Conservation (phyloP, 2,113 vertebrate species). For the Hydrolagus affinis region DNA sequence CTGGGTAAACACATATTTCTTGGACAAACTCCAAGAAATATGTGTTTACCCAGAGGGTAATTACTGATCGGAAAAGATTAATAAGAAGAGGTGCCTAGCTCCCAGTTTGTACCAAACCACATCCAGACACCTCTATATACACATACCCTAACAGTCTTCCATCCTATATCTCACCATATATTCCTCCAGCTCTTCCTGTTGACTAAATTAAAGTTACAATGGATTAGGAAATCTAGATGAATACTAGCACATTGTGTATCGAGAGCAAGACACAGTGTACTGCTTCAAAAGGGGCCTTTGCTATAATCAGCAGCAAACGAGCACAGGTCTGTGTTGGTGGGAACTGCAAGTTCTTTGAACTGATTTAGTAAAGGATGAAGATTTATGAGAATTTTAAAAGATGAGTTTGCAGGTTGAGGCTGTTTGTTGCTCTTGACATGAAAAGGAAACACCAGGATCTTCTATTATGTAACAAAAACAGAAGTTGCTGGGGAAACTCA, state of each 20-base stretch:
- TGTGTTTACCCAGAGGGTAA: no score
- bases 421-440: constrained; percentile 1
- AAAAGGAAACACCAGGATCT: not conserved
- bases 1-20: no score
- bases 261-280: not conserved
- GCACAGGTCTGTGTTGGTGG: not conserved
- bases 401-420: not conserved
- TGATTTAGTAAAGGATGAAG: not conserved
- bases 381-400: constrained; percentile 13
- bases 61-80: no score
- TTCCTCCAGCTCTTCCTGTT: not conserved
- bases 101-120: no score
- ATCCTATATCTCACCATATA: not conserved
- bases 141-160: no score
- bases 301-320: no score
- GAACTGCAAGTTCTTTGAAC: not conserved
- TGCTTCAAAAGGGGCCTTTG: not conserved
- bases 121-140: no score
- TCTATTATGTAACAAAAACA: not conserved
- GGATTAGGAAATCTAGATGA: not conserved
- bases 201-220: not conserved
- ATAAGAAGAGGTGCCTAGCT: no score
- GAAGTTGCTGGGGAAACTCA: no score
- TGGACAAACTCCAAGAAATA: no score
- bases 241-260: not conserved